Evolutionary conservation across 2,888 invertebrate species (phyloP).

Genomic region (Schizaphis graminum): DNA sequence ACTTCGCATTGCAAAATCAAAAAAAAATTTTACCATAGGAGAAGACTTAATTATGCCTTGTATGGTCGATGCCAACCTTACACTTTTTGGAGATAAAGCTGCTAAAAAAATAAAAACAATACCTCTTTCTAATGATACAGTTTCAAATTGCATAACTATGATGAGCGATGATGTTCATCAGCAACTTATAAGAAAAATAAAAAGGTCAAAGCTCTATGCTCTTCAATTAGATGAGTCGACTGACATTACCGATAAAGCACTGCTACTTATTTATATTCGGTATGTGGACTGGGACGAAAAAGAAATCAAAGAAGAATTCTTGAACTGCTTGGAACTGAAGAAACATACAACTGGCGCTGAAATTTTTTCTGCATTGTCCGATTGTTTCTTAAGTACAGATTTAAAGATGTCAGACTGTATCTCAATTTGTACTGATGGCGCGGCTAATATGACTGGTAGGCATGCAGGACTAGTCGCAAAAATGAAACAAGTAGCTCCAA

Average conservation of each 20-base stretch:
- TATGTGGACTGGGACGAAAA: conserved; percentile 63
- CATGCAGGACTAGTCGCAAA: conserved; percentile 46
- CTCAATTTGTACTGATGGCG: conserved; percentile 66
- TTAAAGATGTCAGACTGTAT: conserved; percentile 66
- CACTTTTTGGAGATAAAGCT: conserved; percentile 36
- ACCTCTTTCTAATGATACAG: conserved; percentile 43
- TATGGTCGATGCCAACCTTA: conserved; percentile 37
- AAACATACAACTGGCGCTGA: conserved; percentile 62
- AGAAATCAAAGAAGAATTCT: conserved; percentile 66
- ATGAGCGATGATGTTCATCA: conserved; percentile 43
- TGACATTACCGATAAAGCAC: conserved; percentile 55
- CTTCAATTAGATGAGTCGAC: conserved; percentile 54
- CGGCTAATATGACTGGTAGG: conserved; percentile 51
- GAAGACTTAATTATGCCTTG: conserved; percentile 42
- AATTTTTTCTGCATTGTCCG: conserved; percentile 63
- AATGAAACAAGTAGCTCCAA: too few relatives aligned
- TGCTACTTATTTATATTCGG: conserved; percentile 67
- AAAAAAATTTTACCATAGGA: conserved; percentile 31
- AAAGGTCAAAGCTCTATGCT: conserved; percentile 53
- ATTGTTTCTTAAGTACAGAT: conserved; percentile 38
- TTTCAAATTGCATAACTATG: conserved; percentile 40
- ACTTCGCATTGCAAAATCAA: conserved; percentile 42
- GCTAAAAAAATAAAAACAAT: conserved; percentile 34
- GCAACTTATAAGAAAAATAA: conserved; percentile 38
- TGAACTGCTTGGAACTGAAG: conserved; percentile 67